phyloP scores from a whole-genome alignment of 2,797 vertebrate genomes.

The Rhinatrema bivittatum region DNA sequence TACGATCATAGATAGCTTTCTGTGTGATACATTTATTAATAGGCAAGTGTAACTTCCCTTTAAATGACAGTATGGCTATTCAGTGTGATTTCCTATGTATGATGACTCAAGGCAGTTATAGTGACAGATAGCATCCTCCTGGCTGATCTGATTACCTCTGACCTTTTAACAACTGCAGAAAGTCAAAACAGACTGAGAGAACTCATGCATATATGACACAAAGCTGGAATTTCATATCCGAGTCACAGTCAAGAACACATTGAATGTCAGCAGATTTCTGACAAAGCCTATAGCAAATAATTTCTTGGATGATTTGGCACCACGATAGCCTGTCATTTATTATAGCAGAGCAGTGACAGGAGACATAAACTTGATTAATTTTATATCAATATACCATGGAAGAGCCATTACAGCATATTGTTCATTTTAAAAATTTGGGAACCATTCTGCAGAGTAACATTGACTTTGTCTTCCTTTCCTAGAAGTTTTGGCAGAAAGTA shows the following conservation, averaged over 20 bases:
- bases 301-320: conserved; percentile 43
- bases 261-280: conserved; percentile 43
- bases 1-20: conserved; percentile 8
- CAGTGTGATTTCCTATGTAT: conserved; percentile 31
- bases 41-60: conserved; percentile 9
- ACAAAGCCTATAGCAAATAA: conserved; percentile 40
- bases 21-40: conserved; percentile 10
- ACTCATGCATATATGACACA: conserved; percentile 38
- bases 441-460: conserved; percentile 7
- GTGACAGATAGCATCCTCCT: conserved; percentile 43
- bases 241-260: conserved; percentile 34
- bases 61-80: conserved; percentile 39
- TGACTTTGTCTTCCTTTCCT: conserved; percentile 7
- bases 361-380: conserved; percentile 41
- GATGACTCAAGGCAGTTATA: conserved; percentile 43
- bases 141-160: conserved; percentile 51
- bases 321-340: conserved; percentile 34
- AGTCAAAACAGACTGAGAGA: conserved; percentile 38
- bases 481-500: conserved; percentile 1
- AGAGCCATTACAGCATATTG: conserved; percentile 18
- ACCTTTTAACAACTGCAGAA: conserved; percentile 48
- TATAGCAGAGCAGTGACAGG: conserved; percentile 18
- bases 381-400: conserved; percentile 24
- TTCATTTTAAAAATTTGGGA: conserved; percentile 17
- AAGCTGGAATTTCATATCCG: conserved; percentile 35